phyloP scores from a whole-genome alignment of 1,140 invertebrate genomes.

The Apis mellifera region Amel_HAv3.1 CM009931.2:8082501-8083000 shows the following conservation, averaged over 20 bases:
- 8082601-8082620: constrained; percentile 60
- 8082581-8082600: constrained; percentile 39
- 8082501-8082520: no score
- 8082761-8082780: not conserved
- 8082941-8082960: no score
- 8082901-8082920: no score
- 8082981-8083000: no score
- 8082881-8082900: no score
- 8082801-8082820: no score
- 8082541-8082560: not conserved
- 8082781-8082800: constrained; percentile 2
- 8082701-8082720: constrained; percentile 27
- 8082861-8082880: not conserved
- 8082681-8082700: constrained; percentile 49
- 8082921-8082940: no score
- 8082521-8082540: no score
- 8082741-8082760: constrained; percentile 21
- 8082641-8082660: constrained; percentile 68
- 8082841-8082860: not conserved
- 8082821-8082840: not conserved
- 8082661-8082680: constrained; percentile 52
- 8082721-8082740: constrained; percentile 28
- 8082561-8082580: constrained; percentile 5
- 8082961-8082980: no score
- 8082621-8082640: constrained; percentile 40